Percentiles rank a stretch among this genome's conserved stretches.
Conservation (phyloP, 2,113 vertebrate genomes). For the Limnothrissa miodon region DNA sequence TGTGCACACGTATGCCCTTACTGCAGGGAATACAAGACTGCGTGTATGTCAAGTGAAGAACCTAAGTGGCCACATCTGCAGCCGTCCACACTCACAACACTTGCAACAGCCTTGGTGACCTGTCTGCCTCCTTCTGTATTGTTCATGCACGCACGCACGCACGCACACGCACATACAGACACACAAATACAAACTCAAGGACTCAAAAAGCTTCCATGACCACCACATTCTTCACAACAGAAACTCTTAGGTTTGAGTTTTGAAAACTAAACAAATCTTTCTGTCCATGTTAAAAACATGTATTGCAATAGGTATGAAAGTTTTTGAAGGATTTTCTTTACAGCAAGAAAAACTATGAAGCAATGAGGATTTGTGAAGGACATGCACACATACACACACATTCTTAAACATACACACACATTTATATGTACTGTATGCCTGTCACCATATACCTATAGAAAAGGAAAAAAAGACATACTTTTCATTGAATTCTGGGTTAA, state of each 20-base stretch:
- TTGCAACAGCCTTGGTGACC: neutral
- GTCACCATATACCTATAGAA: neutral
- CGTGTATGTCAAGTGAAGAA: neutral
- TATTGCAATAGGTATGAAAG: too few species aligned
- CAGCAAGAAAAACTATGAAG: too few species aligned
- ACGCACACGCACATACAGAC: neutral
- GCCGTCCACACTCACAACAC: neutral
- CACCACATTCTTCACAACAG: too few species aligned
- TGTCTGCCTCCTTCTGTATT: neutral
- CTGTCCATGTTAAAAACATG: too few species aligned
- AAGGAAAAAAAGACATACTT: conserved; percentile 58
- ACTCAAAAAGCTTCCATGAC: too few species aligned
- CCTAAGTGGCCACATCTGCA: too few species aligned
- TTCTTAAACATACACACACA: conserved; percentile 14
- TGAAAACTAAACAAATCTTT: too few species aligned
- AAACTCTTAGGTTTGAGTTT: too few species aligned
- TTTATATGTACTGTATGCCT: neutral
- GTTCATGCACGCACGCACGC: neutral
- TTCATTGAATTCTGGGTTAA: conserved; percentile 85
- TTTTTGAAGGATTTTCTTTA: too few species aligned
- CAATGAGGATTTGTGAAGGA: too few species aligned
- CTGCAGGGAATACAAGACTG: neutral
- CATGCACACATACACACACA: conserved; percentile 23
- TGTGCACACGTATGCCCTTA: neutral
- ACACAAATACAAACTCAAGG: neutral